Conservation (phyloP, 1,140 invertebrate genomes). For the Gryon sp. region DNA sequence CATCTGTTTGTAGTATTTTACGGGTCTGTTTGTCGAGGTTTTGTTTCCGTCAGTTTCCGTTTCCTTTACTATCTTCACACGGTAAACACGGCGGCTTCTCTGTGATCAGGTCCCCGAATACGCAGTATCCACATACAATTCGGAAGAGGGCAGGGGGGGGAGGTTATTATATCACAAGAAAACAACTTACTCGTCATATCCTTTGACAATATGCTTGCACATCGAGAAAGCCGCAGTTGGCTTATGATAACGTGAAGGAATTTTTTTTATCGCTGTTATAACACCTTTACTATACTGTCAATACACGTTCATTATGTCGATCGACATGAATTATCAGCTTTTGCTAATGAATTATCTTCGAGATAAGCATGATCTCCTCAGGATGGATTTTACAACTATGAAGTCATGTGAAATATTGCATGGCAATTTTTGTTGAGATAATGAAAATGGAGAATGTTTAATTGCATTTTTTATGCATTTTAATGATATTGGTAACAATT, state of each 20-base stretch:
- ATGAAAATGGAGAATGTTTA: no score
- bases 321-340: constrained; percentile 24
- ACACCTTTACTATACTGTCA: constrained; percentile 38
- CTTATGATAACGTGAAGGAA: constrained; percentile 40
- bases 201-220: constrained; percentile 45
- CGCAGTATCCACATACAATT: constrained; percentile 51
- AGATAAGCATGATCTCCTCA: no score
- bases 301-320: constrained; percentile 12
- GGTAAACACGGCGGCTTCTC: constrained; percentile 71
- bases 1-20: constrained; percentile 72
- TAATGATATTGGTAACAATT: no score
- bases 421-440: no score
- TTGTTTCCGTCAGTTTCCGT: constrained; percentile 79
- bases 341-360: constrained; percentile 24
- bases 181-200: constrained; percentile 56
- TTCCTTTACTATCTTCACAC: constrained; percentile 72
- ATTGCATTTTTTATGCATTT: no score
- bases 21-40: constrained; percentile 73
- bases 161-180: constrained; percentile 56
- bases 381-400: no score
- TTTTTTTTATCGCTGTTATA: constrained; percentile 31
- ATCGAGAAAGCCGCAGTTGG: constrained; percentile 34
- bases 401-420: no score
- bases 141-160: no score
- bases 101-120: constrained; percentile 71